Conservation (phyloP, 2,888 invertebrate genomes). For the Punctoribates punctum region DNA sequence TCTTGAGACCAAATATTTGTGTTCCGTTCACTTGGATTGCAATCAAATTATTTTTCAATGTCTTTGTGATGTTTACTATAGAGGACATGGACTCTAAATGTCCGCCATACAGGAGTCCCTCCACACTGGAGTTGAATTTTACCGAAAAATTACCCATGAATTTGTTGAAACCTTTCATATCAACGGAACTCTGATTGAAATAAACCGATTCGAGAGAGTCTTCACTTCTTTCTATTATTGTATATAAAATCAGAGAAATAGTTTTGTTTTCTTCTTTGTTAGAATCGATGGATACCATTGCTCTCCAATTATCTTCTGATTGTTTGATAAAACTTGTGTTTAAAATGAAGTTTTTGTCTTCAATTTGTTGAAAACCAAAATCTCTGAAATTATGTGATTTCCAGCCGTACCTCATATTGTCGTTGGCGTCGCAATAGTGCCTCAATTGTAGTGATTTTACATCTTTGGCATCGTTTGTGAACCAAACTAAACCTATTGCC, state of each 20-base stretch:
- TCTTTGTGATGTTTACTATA: slow-evolving; percentile 69
- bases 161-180: background rate
- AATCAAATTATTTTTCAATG: slow-evolving; percentile 67
- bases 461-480: slow-evolving; percentile 60
- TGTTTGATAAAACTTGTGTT: slow-evolving; percentile 84
- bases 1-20: slow-evolving; percentile 34
- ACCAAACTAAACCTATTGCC: slow-evolving; percentile 95
- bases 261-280: slow-evolving; percentile 59
- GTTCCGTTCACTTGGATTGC: slow-evolving; percentile 56
- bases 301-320: slow-evolving; percentile 91
- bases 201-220: slow-evolving; percentile 72
- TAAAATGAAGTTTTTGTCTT: slow-evolving; percentile 72
- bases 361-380: slow-evolving; percentile 85
- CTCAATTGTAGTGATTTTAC: slow-evolving; percentile 53
- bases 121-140: background rate
- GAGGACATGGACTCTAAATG: slow-evolving; percentile 51
- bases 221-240: slow-evolving; percentile 5
- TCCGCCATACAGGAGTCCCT: background rate
- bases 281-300: slow-evolving; percentile 55
- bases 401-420: slow-evolving; percentile 83
- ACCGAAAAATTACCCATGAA: background rate
- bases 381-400: slow-evolving; percentile 82
- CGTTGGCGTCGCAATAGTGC: slow-evolving; percentile 89
- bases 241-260: slow-evolving; percentile 35
- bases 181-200: background rate